Conservation (phyloP, 2,888 invertebrate species). For the Scaeva pyrastri region DNA sequence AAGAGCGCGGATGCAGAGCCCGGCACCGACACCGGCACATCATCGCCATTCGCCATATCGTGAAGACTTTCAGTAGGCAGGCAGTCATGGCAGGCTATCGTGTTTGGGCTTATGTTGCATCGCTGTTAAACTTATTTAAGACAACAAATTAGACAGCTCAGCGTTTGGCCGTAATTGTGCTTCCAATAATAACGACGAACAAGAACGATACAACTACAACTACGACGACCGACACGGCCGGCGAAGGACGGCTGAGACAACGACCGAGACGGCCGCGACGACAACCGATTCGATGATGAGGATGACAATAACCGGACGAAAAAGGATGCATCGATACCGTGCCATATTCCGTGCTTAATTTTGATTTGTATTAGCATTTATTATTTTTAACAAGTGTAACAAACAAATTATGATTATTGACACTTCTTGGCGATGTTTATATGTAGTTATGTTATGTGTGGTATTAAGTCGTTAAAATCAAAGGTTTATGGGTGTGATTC, state of each 20-base stretch:
- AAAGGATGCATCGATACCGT: constrained; percentile 2
- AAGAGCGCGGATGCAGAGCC: neutral
- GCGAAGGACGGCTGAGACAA: neutral
- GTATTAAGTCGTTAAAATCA: constrained; percentile 51
- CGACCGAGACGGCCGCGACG: neutral
- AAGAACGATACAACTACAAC: constrained; percentile 2
- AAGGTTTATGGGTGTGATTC: neutral
- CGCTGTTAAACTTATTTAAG: constrained; percentile 75
- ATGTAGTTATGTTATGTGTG: constrained; percentile 1
- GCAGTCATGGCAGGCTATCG: constrained; percentile 55
- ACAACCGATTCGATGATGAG: too few relatives aligned
- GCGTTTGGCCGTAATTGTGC: constrained; percentile 70
- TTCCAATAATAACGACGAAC: constrained; percentile 53
- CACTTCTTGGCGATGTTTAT: constrained; percentile 16
- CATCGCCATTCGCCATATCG: constrained; percentile 56
- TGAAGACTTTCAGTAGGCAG: constrained; percentile 59
- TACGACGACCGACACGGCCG: neutral
- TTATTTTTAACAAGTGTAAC: constrained; percentile 72
- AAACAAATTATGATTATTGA: constrained; percentile 69
- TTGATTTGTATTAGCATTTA: constrained; percentile 70
- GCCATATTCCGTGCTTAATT: constrained; percentile 31
- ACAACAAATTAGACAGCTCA: constrained; percentile 77
- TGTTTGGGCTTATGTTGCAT: constrained; percentile 76
- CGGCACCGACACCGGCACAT: constrained; percentile 37
- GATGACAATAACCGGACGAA: too few relatives aligned